These are phyloP conservation scores for Eremophila alpestris DNA, from an alignment of 2,797 vertebrate species.

Conservation along the genomic window DNA sequence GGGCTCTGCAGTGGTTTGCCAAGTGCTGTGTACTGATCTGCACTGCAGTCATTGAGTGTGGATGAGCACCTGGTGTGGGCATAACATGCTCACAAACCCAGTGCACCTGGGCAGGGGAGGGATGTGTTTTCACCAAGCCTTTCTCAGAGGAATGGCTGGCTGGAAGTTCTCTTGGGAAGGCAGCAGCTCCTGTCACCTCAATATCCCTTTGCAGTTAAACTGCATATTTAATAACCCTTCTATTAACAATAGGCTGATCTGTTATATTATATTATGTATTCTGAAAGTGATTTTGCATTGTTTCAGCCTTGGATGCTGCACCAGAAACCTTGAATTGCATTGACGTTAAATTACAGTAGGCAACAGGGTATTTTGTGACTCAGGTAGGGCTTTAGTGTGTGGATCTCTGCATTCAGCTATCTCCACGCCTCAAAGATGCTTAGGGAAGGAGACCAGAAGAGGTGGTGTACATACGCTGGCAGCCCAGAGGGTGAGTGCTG, in stretches of 20 bases:
- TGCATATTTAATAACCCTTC: not conserved
- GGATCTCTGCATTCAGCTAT: not conserved
- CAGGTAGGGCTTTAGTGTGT: no score
- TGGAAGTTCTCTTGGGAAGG: not conserved
- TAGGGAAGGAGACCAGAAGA: not conserved
- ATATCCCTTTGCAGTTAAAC: not conserved
- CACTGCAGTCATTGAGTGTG: not conserved
- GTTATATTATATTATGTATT: not conserved
- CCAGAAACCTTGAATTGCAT: not conserved
- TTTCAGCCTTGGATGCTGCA: not conserved
- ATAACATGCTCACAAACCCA: accelerated
- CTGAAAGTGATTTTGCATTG: not conserved
- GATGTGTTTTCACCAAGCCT: not conserved
- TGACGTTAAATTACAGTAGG: not conserved
- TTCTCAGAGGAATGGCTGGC: not conserved
- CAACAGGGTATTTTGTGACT: not conserved
- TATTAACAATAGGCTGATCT: not conserved
- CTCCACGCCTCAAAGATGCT: not conserved
- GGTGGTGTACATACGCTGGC: conserved; percentile 77
- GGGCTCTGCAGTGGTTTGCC: not conserved
- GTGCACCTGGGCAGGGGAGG: accelerated
- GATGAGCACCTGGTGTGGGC: not conserved
- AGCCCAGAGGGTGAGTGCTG: conserved; percentile 74
- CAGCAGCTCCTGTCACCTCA: not conserved
- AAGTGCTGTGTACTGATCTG: not conserved